Evolutionary conservation across 1,140 invertebrate genomes (phyloP), one percentile per base, ranked within the genome.

Genomic region (Daktulosphaira vitifoliae): DNA sequence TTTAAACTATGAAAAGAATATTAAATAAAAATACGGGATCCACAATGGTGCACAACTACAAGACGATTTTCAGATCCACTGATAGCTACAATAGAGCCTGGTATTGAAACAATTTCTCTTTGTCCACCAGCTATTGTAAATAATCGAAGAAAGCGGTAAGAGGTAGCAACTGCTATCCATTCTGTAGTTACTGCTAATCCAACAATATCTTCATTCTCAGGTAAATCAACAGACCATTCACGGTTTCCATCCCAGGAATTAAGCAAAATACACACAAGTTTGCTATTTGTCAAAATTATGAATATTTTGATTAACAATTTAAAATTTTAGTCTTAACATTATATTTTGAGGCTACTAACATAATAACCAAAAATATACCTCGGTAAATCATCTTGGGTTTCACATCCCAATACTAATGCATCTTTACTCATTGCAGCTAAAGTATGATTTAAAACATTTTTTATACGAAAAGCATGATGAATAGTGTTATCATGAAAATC

Each of bases 401-500:
- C 82, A 73, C 83, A 84, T n/a, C 89, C 90, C 50, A 98, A 74
- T 1, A 86, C 83, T 4, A 96, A 74, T 37, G 86, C 90, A 66
- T 87, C 80, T 2, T 79, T 76, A 20, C 90, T 92, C 46, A 98
- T 72, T 46, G 87, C 85, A 23, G 90, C 93, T 80, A 98, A 84
- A 13, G 84, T 87, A 72, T 89, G 85, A 68, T 82, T 81, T 7
- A 85, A 76, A 71, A 85, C 83, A 78, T 96, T 98, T 69, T 82
- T 84, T 25, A 97, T 80, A 74, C 95, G 88, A 71, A 97, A 84
- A 6, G 88, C 82, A 76, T 95, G 92, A 77, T 98, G 92, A 38
- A 89, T 76, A n/a, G 83, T 81, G 0, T 85, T 81, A 77, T 98
- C 91, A 71, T 97, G 92, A 77, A 98, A 98, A 73, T 96, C 92